Base-by-base conservation (phyloP, 2,888 invertebrate species). In the Clepsis dumicolana region DNA sequence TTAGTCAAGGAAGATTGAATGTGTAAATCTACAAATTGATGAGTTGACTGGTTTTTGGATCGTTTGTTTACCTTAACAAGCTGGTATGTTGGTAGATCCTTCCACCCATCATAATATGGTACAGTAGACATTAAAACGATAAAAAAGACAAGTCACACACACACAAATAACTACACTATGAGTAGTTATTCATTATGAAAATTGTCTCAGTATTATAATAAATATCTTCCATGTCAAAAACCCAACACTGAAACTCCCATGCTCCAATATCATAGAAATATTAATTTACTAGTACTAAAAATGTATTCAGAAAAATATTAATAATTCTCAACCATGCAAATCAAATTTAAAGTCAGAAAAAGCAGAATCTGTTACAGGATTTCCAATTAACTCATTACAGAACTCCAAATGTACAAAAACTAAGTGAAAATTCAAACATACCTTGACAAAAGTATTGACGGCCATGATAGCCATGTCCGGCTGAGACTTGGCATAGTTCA, bases 391-490 rank as follows among this genome's bases (percentile, higher is more conserved):
- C 41, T 65, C 38, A 63, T 63, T 44, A 54, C 29, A 54, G 48
- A 63, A 72, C 71, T 44, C 29, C 52, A 62, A 56, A n/a, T 38
- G 2, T 27, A 67, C 32, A 48, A 29, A 63, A 52, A 21, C 35
- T 8, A 52, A 27, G 27, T n/a, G 25, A 29, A 2, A 24, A 53
- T 44, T 27, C 56, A 70, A 54, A 80, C 93, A 86, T 94, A 98
- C 98, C 97, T 99, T 99, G 74, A 99, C 99, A 94, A 99, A 99
- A 7, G 99, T 99, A 93, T 99, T 99, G 69, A 99, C 99, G 12
- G 99, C 99, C 99, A 99, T 99, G 72, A 99, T 99, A 65, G 99
- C 99, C 98, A 99, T 98, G 87, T 99, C 99, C 0, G 99, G 99
- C 90, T 99, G 99, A 64, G 98, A 99, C 91, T 99, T 99, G 64